A percentile compares a stretch with the other conserved stretches of the same genome.
Conservation (phyloP, 2,888 invertebrate genomes). For the Phyllotreta striolata region DNA sequence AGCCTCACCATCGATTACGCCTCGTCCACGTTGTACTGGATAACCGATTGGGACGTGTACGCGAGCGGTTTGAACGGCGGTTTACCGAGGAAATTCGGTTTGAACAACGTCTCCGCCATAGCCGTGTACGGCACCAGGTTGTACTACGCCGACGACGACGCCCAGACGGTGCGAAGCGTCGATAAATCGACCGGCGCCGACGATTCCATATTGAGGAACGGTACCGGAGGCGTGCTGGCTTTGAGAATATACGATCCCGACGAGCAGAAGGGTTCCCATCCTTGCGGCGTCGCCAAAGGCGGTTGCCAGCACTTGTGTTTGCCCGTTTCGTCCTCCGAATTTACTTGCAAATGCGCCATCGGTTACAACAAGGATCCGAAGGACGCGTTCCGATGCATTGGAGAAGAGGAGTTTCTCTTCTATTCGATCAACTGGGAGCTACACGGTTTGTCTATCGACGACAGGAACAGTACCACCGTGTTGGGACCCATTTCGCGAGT, state of each 20-base stretch:
- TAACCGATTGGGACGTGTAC: slow-evolving; percentile 66
- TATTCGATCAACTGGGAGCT: slow-evolving; percentile 82
- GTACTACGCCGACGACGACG: slow-evolving; percentile 76
- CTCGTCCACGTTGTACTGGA: slow-evolving; percentile 71
- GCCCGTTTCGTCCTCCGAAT: slow-evolving; percentile 65
- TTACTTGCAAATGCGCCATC: slow-evolving; percentile 76
- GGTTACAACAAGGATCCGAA: slow-evolving; percentile 69
- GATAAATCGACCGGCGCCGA: slow-evolving; percentile 66
- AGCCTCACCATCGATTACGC: slow-evolving; percentile 53
- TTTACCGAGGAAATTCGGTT: too few species aligned
- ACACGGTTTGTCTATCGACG: slow-evolving; percentile 68
- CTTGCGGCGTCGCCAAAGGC: slow-evolving; percentile 65
- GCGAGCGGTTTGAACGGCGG: slow-evolving; percentile 61
- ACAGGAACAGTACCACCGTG: slow-evolving; percentile 60
- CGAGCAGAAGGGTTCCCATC: slow-evolving; percentile 69
- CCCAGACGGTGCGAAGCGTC: slow-evolving; percentile 69
- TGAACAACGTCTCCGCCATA: slow-evolving; percentile 66
- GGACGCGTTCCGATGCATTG: slow-evolving; percentile 63
- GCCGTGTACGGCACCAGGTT: slow-evolving; percentile 71
- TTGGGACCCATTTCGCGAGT: slow-evolving; percentile 78
- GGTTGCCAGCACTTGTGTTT: slow-evolving; percentile 80
- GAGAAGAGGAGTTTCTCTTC: slow-evolving; percentile 74
- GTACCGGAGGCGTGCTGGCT: slow-evolving; percentile 65
- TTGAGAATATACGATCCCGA: slow-evolving; percentile 76
- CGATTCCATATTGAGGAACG: slow-evolving; percentile 63